Conservation (phyloP, 2,888 invertebrate species). For the Monochamus alternatus region DNA sequence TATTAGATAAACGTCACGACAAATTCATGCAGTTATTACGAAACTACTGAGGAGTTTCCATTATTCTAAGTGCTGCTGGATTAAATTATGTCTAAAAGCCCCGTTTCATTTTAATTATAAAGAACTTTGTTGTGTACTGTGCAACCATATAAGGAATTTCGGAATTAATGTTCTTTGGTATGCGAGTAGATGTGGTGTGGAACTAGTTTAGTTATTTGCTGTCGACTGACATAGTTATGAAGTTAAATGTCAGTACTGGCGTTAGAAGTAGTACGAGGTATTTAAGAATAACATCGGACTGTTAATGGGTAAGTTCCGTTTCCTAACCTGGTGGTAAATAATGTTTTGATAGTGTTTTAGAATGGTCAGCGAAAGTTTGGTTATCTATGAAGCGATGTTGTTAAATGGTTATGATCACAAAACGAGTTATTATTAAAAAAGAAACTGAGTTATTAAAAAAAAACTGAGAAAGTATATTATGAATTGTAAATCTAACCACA, state of each 20-base stretch:
- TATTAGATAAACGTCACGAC: constrained; percentile 11
- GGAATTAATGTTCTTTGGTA: constrained; percentile 59
- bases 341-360: too few species aligned
- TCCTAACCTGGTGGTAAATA: too few species aligned
- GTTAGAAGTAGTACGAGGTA: not conserved
- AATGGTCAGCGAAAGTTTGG: too few species aligned
- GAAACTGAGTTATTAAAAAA: too few species aligned
- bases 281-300: too few species aligned
- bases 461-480: too few species aligned
- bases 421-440: too few species aligned
- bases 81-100: constrained; percentile 63
- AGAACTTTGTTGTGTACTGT: constrained; percentile 51
- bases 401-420: too few species aligned
- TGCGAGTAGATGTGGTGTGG: constrained; percentile 1
- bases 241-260: not conserved
- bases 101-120: constrained; percentile 63
- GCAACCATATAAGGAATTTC: constrained; percentile 51
- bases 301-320: too few species aligned
- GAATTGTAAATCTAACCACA: too few species aligned
- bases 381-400: too few species aligned
- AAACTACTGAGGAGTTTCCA: constrained; percentile 53
- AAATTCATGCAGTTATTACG: constrained; percentile 24
- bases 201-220: constrained; percentile 22
- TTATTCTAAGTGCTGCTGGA: constrained; percentile 64
- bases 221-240: constrained; percentile 10